Conservation (phyloP, 2,797 vertebrate species). For the Echeneis naucrates region DNA sequence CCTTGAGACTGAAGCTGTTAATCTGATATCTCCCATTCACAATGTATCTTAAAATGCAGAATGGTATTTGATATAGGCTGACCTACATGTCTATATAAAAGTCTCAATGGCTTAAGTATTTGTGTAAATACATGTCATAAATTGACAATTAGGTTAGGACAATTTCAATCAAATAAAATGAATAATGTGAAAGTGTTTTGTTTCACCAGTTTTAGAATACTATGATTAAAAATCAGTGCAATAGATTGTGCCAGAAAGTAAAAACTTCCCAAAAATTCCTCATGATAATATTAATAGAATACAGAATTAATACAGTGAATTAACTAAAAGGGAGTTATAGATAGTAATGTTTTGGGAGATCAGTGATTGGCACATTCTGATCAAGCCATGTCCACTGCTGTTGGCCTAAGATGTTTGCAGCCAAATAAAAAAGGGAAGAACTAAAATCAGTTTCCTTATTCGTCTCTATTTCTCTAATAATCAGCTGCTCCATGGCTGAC, state of each 20-base stretch:
- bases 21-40: too few species aligned
- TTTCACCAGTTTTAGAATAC: constrained; percentile 1
- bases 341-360: background rate
- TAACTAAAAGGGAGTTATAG: background rate
- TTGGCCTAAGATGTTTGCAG: background rate
- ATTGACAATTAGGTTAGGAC: background rate
- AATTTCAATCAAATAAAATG: background rate
- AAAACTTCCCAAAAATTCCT: background rate
- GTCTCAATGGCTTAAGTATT: background rate
- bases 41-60: too few species aligned
- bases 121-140: background rate
- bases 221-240: background rate
- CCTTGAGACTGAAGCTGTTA: too few species aligned
- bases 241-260: background rate
- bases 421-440: too few species aligned
- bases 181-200: background rate
- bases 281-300: background rate
- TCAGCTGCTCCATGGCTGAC: background rate
- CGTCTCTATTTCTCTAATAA: background rate
- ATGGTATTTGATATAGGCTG: too few species aligned
- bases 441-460: too few species aligned
- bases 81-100: too few species aligned
- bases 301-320: background rate
- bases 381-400: background rate
- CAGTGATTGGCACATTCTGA: constrained; percentile 3